Evolutionary conservation across 2,113 vertebrate species (phyloP).

Genomic region (Edolisoma coerulescens): DNA sequence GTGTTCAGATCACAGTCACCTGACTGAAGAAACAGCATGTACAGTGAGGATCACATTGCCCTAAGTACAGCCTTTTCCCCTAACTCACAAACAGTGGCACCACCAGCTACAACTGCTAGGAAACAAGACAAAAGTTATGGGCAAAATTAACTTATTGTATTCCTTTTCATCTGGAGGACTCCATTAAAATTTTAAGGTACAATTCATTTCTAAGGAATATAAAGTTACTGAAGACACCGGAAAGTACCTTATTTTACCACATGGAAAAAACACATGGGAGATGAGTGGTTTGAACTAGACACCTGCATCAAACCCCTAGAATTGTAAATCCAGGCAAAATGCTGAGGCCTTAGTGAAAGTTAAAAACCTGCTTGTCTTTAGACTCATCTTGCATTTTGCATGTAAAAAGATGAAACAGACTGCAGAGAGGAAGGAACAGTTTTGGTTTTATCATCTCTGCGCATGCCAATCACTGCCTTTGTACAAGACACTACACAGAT

Average conservation of each 20-base stretch:
- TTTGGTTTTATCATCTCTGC: neutral
- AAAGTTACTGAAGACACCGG: neutral
- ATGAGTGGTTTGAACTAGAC: neutral
- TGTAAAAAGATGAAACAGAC: neutral
- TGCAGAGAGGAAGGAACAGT: neutral
- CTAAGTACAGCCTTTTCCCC: rapidly evolving
- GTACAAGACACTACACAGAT: neutral
- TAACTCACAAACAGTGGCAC: neutral
- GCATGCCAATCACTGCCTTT: neutral
- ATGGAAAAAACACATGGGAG: neutral
- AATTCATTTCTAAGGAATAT: neutral
- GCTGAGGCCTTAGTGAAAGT: neutral
- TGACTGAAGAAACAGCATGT: neutral
- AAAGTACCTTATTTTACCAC: neutral
- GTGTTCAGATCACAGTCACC: neutral
- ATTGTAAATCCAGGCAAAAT: neutral
- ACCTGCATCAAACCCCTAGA: neutral
- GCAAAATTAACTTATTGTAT: neutral
- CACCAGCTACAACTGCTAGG: neutral
- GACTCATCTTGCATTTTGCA: neutral
- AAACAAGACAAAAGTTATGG: neutral
- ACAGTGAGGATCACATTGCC: neutral
- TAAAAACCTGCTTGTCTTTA: neutral
- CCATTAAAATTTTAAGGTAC: neutral
- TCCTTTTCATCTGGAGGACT: neutral